Evolutionary conservation across 1,140 invertebrate genomes (phyloP).

Genomic region (Cherax destructor): DNA sequence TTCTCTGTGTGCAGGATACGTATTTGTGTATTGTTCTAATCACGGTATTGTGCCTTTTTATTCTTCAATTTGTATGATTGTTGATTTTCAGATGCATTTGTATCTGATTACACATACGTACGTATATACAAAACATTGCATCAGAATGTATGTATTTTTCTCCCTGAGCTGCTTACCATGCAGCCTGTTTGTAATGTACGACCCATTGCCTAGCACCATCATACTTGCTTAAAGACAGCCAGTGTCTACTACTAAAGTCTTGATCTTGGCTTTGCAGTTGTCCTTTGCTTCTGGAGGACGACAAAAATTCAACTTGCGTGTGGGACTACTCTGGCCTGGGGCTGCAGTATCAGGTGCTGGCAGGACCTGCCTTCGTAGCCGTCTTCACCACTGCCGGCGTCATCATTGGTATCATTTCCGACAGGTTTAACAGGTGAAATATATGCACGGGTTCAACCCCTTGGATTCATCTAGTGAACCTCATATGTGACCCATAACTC

Average conservation of each 20-base stretch:
- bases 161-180: background rate
- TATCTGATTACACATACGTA: too few species aligned
- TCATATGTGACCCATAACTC: too few species aligned
- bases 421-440: slow-evolving; percentile 78
- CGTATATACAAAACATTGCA: too few species aligned
- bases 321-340: slow-evolving; percentile 96
- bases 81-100: too few species aligned
- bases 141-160: too few species aligned
- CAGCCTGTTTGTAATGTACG: background rate
- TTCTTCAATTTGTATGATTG: too few species aligned
- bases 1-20: too few species aligned
- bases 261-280: background rate
- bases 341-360: slow-evolving; percentile 92
- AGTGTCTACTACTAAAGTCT: too few species aligned
- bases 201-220: background rate
- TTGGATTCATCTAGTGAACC: too few species aligned
- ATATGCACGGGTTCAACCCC: background rate
- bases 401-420: slow-evolving; percentile 88
- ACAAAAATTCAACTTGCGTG: slow-evolving; percentile 79
- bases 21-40: too few species aligned
- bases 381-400: slow-evolving; percentile 92
- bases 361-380: slow-evolving; percentile 93
- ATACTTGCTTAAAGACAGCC: background rate
- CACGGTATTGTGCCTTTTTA: too few species aligned
- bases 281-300: background rate